phyloP scores from a whole-genome alignment of 1,140 invertebrate genomes.

The Thaumetopoea pityocampa region DNA sequence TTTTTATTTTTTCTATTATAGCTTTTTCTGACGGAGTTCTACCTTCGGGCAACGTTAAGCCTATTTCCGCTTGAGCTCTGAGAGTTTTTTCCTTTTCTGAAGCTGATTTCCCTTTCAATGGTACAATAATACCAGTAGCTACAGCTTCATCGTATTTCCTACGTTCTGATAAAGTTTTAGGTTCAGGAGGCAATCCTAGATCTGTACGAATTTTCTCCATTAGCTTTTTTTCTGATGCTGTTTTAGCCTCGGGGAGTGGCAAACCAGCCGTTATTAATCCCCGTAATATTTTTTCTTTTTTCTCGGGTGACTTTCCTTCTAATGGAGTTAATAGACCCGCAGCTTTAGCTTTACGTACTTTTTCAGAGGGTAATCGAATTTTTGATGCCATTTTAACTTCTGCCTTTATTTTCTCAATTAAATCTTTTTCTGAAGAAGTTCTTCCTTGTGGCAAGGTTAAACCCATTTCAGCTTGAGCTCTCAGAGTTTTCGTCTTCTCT shows the following conservation, averaged over 20 bases:
- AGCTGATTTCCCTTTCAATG: slow-evolving; percentile 23
- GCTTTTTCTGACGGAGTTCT: slow-evolving; percentile 28
- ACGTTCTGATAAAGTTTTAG: slow-evolving; percentile 16
- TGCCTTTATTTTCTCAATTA: slow-evolving; percentile 24
- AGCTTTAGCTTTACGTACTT: slow-evolving; percentile 18
- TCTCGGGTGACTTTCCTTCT: slow-evolving; percentile 22
- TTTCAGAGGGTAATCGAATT: slow-evolving; percentile 13
- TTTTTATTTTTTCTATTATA: slow-evolving; percentile 17
- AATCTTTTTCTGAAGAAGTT: slow-evolving; percentile 27
- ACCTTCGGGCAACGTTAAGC: slow-evolving; percentile 21
- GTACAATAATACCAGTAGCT: slow-evolving; percentile 16
- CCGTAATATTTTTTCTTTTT: slow-evolving; percentile 31
- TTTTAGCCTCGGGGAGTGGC: slow-evolving; percentile 26
- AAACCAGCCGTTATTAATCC: slow-evolving; percentile 19
- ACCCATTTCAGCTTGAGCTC: slow-evolving; percentile 12
- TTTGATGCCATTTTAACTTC: no score
- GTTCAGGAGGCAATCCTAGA: slow-evolving; percentile 24
- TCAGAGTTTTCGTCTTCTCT: slow-evolving; percentile 27
- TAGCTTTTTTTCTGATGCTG: slow-evolving; percentile 26
- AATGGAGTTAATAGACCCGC: slow-evolving; percentile 23
- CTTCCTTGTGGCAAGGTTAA: slow-evolving; percentile 22
- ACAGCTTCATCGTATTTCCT: no score
- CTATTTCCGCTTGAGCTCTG: slow-evolving; percentile 10
- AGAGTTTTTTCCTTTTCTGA: slow-evolving; percentile 28
- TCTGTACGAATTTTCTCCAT: slow-evolving; percentile 21